phyloP scores from a whole-genome alignment of 37 sponge, comb jelly and placozoan species.

The Oscarella lobularis region DNA sequence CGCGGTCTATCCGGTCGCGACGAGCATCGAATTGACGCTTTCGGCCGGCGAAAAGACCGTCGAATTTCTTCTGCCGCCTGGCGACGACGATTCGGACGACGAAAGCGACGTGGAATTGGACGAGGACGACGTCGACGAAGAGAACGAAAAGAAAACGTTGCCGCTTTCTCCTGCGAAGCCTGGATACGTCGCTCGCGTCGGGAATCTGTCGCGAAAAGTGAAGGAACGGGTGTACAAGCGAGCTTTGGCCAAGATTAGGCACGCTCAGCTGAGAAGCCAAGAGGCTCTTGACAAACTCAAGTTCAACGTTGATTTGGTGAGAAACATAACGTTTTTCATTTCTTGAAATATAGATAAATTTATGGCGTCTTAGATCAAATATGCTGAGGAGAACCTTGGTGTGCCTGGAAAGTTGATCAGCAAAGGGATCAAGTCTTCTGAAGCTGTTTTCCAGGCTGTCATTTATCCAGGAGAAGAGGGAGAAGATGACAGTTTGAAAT shows the following conservation, averaged over 20 bases:
- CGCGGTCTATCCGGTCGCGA: background rate
- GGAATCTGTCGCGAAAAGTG: background rate
- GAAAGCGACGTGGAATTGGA: background rate
- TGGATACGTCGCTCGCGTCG: background rate
- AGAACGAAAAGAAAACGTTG: background rate
- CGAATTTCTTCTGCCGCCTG: background rate
- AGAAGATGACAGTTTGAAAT: background rate
- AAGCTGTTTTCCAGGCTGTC: background rate
- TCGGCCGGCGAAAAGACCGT: background rate
- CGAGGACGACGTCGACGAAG: background rate
- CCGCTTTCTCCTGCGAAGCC: background rate
- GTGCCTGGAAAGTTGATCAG: background rate
- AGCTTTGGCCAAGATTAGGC: background rate
- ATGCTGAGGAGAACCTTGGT: slow-evolving; percentile 2
- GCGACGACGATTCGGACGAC: background rate
- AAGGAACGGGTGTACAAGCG: background rate
- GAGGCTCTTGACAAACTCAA: background rate
- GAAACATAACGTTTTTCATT: background rate
- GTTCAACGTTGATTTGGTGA: background rate
- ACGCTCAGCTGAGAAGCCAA: background rate
- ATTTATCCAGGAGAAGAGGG: background rate
- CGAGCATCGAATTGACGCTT: background rate
- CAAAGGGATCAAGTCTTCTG: background rate
- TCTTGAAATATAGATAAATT: background rate
- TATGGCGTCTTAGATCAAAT: background rate